Base-by-base conservation (phyloP, 2,797 vertebrate genomes). In the Cyclura pinguis region DNA sequence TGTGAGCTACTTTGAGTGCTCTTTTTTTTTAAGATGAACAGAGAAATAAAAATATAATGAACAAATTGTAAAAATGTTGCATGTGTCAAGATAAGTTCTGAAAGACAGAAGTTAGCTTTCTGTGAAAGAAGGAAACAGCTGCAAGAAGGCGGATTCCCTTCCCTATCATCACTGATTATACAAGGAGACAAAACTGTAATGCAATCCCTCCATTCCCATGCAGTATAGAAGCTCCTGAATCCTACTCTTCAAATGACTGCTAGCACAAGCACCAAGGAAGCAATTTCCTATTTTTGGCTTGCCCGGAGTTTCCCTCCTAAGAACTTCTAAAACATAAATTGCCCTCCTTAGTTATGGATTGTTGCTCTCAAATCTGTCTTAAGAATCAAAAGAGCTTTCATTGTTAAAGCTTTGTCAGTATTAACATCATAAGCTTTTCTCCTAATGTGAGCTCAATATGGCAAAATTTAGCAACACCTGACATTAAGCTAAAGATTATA, bases 281-380 rank as follows among this genome's bases (percentile, higher is more conserved):
- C 57, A n/a, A 32, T 78, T 78, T 47, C 38, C 38, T 57, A 76
- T 78, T 78, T 29, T 78, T 87, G 73, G 74, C 85, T 64, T 87
- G 50, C 20, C 47, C 35, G n/a, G 55, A 32, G 27, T 10, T 29
- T 13, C 50, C 55, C 12, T 12, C 59, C 59, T 35, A 42, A n/a
- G 59, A 72, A 52, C 5, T 10, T 55, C 4, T 10, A 69, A 69
- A 69, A 69, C 10, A 32, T 69, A 3, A 32, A 12, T 32, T 0
- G 1, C 10, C 64, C 27, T 52, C 32, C 32, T n/a, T 86, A 35
- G 24, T 3, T 12, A n/a, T 57, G 22, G 85, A 13, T 38, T 86
- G 69, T 7, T 86, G 35, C 24, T 9, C 0, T 3, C 24, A 7
- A 24, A 62, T 62, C 20, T 57, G 5, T 83, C 81, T 27, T 38